Conservation (phyloP, 2,113 vertebrate species). For the Cheilinus undulatus region DNA sequence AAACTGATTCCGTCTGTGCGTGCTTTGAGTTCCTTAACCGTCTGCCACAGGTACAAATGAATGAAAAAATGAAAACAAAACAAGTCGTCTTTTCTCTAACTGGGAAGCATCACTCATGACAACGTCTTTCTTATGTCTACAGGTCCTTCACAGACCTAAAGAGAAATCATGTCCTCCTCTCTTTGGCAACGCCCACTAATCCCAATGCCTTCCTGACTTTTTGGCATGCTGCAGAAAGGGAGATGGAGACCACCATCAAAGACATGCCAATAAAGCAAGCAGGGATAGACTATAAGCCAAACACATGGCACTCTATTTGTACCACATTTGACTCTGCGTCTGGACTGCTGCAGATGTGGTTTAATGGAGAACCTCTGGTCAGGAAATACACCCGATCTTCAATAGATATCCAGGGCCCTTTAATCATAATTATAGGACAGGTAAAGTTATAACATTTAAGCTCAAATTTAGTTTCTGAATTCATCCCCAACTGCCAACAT, state of each 20-base stretch:
- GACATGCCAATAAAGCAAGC: background rate
- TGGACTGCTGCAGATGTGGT: slow-evolving; percentile 71
- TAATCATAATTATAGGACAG: slow-evolving; percentile 71
- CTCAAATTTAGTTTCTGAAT: background rate
- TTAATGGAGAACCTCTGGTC: slow-evolving; percentile 45
- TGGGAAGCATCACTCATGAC: background rate
- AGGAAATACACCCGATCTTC: slow-evolving; percentile 20
- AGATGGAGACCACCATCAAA: slow-evolving; percentile 22
- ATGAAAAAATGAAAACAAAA: background rate
- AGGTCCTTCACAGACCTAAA: slow-evolving; percentile 74
- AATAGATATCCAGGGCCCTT: slow-evolving; percentile 4
- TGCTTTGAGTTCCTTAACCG: slow-evolving; percentile 34
- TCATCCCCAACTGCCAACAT: background rate
- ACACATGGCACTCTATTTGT: slow-evolving; percentile 74
- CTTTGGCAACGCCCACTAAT: slow-evolving; percentile 39
- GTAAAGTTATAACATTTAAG: slow-evolving; percentile 17
- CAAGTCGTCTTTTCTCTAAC: background rate
- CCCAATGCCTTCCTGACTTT: slow-evolving; percentile 53
- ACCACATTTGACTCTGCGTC: slow-evolving; percentile 65
- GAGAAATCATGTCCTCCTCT: slow-evolving; percentile 64
- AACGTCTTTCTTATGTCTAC: background rate
- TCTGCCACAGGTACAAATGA: slow-evolving; percentile 69
- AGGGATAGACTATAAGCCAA: slow-evolving; percentile 54
- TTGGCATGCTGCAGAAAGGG: slow-evolving; percentile 33
- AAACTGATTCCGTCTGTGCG: slow-evolving; percentile 10